A percentile compares a stretch with the other conserved stretches of the same genome.
Evolutionary conservation across 2,113 vertebrate species (phyloP).

Genomic region (Silurus meridionalis): DNA sequence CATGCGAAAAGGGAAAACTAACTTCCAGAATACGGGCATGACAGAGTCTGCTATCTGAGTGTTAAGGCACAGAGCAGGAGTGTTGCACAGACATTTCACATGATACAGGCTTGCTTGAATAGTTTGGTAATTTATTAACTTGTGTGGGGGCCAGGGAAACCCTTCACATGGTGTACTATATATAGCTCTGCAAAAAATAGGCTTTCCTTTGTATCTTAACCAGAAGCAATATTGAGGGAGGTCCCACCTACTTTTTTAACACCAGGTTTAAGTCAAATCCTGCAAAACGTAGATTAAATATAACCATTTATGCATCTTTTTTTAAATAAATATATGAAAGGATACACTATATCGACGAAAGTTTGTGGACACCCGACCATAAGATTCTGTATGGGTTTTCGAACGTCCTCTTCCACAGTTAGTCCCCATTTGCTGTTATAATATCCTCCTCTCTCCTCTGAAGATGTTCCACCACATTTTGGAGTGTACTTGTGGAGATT

Average conservation of each 20-base stretch:
- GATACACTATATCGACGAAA: too few species aligned
- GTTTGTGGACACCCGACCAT: too few species aligned
- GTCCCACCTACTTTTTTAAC: neutral
- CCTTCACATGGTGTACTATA: neutral
- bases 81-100: constrained; percentile 11
- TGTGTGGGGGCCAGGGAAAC: neutral
- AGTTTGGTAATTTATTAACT: neutral
- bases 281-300: too few species aligned
- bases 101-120: neutral
- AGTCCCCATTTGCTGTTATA: too few species aligned
- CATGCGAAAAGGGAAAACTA: constrained; percentile 22
- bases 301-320: too few species aligned
- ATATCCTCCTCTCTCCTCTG: too few species aligned
- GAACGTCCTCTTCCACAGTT: too few species aligned
- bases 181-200: neutral
- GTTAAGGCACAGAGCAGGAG: neutral
- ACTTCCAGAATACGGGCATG: constrained; percentile 7
- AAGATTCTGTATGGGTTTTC: too few species aligned
- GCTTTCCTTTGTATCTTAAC: neutral
- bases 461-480: too few species aligned
- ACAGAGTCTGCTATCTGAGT: neutral
- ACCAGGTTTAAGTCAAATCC: too few species aligned
- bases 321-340: too few species aligned
- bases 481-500: too few species aligned
- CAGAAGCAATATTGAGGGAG: neutral